phyloP scores from a whole-genome alignment of 2,888 invertebrate genomes.

The Diabrotica balteata region DNA sequence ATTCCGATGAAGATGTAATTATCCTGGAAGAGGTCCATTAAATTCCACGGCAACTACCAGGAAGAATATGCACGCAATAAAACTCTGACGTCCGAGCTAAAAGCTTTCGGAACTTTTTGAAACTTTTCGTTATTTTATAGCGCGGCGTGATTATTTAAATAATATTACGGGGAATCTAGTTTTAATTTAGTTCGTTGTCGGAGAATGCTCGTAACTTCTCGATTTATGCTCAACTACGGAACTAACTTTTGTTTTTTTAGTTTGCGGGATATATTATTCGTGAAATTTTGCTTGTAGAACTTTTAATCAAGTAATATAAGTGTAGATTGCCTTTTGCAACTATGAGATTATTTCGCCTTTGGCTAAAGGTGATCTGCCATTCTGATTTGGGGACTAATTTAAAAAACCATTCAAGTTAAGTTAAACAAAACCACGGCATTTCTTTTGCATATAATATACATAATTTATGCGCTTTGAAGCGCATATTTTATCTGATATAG shows the following conservation, averaged over 20 bases:
- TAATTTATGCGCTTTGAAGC: too few species aligned
- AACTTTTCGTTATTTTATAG: slow-evolving; percentile 39
- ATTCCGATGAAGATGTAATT: slow-evolving; percentile 37
- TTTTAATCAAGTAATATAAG: slow-evolving; percentile 24
- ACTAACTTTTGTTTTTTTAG: slow-evolving; percentile 21
- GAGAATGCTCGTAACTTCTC: slow-evolving; percentile 22
- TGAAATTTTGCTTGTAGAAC: slow-evolving; percentile 10
- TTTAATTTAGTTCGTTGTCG: slow-evolving; percentile 34
- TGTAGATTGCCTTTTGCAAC: slow-evolving; percentile 12
- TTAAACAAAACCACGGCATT: too few species aligned
- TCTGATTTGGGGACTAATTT: too few species aligned
- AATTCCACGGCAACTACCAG: slow-evolving; percentile 23
- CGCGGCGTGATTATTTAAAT: slow-evolving; percentile 38
- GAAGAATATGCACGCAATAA: slow-evolving; percentile 45
- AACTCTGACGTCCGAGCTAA: slow-evolving; percentile 44
- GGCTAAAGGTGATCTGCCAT: too few species aligned
- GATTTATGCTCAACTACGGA: slow-evolving; percentile 21
- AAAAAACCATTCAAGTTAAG: too few species aligned
- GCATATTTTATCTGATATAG: too few species aligned
- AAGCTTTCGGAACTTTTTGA: slow-evolving; percentile 45
- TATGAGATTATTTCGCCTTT: not conserved
- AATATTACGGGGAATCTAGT: slow-evolving; percentile 34
- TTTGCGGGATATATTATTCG: slow-evolving; percentile 1
- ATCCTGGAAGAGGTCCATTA: slow-evolving; percentile 39
- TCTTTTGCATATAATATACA: too few species aligned